phyloP scores from a whole-genome alignment of 2,797 vertebrate species.

The Syndactyla subalaris region DNA sequence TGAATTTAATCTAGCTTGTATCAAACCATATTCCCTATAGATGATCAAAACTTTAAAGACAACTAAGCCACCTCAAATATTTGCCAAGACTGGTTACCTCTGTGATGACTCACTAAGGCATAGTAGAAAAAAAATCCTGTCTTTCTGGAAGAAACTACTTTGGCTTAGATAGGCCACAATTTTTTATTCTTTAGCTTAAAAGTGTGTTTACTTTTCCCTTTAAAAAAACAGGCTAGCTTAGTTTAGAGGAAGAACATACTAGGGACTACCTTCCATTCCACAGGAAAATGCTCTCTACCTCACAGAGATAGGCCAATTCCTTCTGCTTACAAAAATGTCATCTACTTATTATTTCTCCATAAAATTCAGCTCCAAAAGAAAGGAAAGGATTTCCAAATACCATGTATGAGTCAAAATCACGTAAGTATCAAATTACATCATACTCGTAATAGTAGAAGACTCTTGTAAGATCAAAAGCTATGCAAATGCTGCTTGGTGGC shows the following conservation, averaged over 20 bases:
- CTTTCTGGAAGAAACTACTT: background rate
- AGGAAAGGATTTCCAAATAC: constrained; percentile 4
- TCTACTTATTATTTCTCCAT: background rate
- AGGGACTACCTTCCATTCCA: background rate
- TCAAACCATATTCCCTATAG: background rate
- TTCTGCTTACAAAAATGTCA: constrained; percentile 11
- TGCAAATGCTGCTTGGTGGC: constrained; percentile 41
- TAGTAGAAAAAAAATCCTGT: background rate
- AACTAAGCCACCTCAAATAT: background rate
- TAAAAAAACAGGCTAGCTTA: background rate
- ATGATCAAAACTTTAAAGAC: background rate
- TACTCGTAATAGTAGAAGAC: background rate
- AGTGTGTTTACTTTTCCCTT: background rate
- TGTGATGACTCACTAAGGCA: background rate
- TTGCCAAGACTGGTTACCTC: background rate
- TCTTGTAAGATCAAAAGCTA: constrained; percentile 19
- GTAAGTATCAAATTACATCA: constrained; percentile 37
- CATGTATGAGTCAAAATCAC: constrained; percentile 38
- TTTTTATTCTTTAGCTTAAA: background rate
- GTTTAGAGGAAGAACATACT: background rate
- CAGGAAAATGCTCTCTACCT: background rate
- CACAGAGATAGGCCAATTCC: background rate
- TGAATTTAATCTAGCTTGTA: background rate
- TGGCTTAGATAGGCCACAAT: background rate
- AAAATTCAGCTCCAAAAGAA: constrained; percentile 30